phyloP scores from a whole-genome alignment of 1,140 invertebrate genomes.

The Papilio dardanus region DNA sequence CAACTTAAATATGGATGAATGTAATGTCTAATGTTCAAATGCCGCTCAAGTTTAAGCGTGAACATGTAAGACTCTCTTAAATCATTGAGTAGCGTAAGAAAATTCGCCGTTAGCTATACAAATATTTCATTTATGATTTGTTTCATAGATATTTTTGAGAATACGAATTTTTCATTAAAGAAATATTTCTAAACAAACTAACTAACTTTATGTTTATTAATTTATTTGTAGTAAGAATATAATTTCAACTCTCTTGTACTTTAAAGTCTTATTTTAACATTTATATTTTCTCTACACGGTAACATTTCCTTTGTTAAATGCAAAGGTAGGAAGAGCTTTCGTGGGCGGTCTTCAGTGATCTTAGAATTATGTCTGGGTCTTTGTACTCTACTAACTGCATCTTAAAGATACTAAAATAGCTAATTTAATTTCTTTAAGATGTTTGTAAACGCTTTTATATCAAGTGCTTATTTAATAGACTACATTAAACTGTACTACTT shows the following conservation, averaged over 20 bases:
- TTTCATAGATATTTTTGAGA: no score
- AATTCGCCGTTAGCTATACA: no score
- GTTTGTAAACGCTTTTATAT: background rate
- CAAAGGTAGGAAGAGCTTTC: background rate
- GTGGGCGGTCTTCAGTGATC: slow-evolving; percentile 10
- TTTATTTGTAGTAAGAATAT: background rate
- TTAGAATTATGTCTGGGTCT: background rate
- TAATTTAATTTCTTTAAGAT: background rate
- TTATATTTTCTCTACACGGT: background rate
- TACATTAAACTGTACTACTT: no score
- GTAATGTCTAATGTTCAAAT: background rate
- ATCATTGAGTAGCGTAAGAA: no score
- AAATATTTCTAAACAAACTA: no score
- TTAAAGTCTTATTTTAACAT: background rate
- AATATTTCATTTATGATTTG: no score
- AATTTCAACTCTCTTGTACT: background rate
- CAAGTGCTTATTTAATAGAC: background rate
- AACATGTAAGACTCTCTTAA: no score
- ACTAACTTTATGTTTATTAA: background rate
- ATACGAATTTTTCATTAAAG: no score
- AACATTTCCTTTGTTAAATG: background rate
- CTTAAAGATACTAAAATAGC: background rate
- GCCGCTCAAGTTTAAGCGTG: no score
- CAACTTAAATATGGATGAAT: background rate
- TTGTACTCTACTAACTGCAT: background rate